Evolutionary conservation across 2,113 vertebrate genomes (phyloP).

Genomic region (Dicrurus megarhynchus): DNA sequence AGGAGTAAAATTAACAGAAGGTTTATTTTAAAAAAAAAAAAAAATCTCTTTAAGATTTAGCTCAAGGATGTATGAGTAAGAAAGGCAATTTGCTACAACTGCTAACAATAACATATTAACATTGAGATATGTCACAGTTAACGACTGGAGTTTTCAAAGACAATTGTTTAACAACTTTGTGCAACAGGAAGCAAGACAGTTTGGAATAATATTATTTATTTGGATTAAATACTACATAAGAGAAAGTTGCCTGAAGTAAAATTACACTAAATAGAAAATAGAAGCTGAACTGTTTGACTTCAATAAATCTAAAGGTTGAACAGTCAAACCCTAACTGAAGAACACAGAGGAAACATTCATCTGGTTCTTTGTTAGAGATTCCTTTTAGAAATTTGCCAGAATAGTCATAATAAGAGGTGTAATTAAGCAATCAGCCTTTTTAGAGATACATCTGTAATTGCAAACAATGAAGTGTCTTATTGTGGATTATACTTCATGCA

Average conservation of each 20-base stretch:
- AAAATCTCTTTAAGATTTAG: not conserved
- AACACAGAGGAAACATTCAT: conserved; percentile 72
- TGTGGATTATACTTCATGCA: conserved; percentile 54
- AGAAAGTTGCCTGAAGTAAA: conserved; percentile 71
- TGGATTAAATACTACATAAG: conserved; percentile 59
- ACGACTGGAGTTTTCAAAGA: not conserved
- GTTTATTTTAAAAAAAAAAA: not conserved
- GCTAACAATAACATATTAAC: conserved; percentile 9
- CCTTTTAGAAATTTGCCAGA: conserved; percentile 58
- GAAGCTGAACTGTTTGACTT: conserved; percentile 59
- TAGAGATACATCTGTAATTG: conserved; percentile 40
- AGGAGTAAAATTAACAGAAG: not conserved
- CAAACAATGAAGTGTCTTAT: conserved; percentile 61
- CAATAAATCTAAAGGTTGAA: conserved; percentile 57
- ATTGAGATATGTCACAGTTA: not conserved
- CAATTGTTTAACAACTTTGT: conserved; percentile 44
- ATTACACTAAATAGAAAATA: conserved; percentile 45
- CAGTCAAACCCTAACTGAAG: conserved; percentile 41
- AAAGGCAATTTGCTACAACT: conserved; percentile 15
- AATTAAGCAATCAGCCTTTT: conserved; percentile 62
- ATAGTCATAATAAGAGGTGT: conserved; percentile 54
- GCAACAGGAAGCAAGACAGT: conserved; percentile 69
- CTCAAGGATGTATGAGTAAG: not conserved
- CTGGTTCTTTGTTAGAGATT: conserved; percentile 63
- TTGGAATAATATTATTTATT: conserved; percentile 69